Conservation (phyloP, 2,113 vertebrate genomes). For the Charadrius vociferus region DNA sequence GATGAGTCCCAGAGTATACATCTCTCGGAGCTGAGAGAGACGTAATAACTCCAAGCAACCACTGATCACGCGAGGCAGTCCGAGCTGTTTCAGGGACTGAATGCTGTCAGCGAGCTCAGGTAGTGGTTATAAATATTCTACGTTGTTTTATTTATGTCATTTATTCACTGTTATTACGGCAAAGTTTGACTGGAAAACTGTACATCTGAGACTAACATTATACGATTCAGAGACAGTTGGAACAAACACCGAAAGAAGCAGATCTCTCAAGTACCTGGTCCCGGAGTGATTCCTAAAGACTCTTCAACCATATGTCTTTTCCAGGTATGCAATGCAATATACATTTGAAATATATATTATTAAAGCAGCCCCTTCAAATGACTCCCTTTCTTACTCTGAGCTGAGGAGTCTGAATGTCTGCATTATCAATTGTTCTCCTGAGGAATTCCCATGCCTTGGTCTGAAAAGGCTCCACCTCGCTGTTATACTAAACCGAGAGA, state of each 20-base stretch:
- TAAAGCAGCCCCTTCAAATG: background rate
- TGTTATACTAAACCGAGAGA: background rate
- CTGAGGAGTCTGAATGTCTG: background rate
- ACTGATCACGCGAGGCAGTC: background rate
- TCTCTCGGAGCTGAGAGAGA: background rate
- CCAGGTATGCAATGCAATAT: background rate
- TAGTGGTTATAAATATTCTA: background rate
- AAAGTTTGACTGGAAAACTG: background rate
- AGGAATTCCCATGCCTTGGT: background rate
- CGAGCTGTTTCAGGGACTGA: background rate
- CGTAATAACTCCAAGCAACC: background rate
- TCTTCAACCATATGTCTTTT: background rate
- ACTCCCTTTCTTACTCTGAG: background rate
- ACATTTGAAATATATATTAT: background rate
- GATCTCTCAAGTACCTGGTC: background rate
- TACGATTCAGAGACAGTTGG: background rate
- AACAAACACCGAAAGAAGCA: background rate
- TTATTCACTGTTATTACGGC: background rate
- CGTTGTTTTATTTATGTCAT: background rate
- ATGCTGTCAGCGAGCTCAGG: rapidly evolving
- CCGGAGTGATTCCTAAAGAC: background rate
- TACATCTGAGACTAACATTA: background rate
- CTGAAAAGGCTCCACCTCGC: background rate
- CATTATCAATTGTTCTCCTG: rapidly evolving
- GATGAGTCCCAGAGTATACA: background rate